Base-by-base conservation (phyloP, 35 echinoderm and acorn worm genomes). In the Acanthaster planci region DNA sequence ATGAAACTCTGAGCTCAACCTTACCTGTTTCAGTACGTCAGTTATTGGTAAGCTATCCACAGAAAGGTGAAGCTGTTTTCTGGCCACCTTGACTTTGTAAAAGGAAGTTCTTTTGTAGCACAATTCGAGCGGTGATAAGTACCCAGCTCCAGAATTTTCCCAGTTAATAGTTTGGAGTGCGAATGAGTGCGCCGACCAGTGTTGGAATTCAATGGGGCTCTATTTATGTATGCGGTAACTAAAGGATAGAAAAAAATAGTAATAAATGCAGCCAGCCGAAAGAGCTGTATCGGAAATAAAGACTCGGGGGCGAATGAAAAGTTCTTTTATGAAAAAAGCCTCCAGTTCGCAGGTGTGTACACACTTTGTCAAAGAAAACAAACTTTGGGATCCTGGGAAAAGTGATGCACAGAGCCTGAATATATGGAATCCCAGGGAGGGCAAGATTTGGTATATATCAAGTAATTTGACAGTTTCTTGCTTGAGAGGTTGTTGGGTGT, bases 311-410 rank as follows among this genome's bases (percentile, higher is more conserved):
- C 23, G 64, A 72, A 26, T 72, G 26, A 72, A 72, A 47, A 72
- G 30, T 72, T 72, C 64, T 47, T 47, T 47, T 47, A 47, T 72
- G 29, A 72, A 31, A 72, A 72, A 72, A 72, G 64, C 64, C 30
- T 29, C 14, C 19, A 72, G 26, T 26, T 72, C 9, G 64, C 64
- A 72, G 64, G 64, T 72, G 64, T 72, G 64, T 72, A 72, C 64
- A 72, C 64, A 72, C 34, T 72, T 72, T 72, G 64, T 72, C 64
- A 72, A 72, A 72, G 64, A 72, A 72, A 72, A 72, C 64, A 72
- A 72, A 72, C 64, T 72, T 72, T 72, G 34, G 26, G 64, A 34
- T 72, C 26, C 23, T 72, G 64, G 64, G 30, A 72, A 35, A 72
- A 72, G 64, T 14, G 64, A 72, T 72, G 64, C 5, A 10, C 29